phyloP scores from a whole-genome alignment of 2,888 invertebrate genomes.

The Mechanitis mazaeus region DNA sequence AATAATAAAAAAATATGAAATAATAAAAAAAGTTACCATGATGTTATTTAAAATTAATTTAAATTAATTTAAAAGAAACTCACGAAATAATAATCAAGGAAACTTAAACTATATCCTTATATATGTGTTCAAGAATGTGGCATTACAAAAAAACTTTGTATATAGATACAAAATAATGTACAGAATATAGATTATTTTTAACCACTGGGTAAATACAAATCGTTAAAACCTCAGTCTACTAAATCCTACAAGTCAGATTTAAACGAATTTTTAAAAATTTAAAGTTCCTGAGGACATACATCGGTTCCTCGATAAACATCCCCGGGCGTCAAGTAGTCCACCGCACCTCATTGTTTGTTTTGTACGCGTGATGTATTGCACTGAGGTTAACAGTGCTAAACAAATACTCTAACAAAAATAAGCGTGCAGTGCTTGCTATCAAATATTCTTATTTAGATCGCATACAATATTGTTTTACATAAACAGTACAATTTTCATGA shows the following conservation, averaged over 20 bases:
- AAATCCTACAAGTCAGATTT: conserved; percentile 1
- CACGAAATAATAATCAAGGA: too few species aligned
- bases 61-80: too few species aligned
- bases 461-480: too few species aligned
- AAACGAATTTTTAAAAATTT: conserved; percentile 52
- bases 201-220: not conserved
- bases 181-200: too few species aligned
- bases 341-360: conserved; percentile 49
- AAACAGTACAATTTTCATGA: too few species aligned
- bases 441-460: not conserved
- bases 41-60: too few species aligned
- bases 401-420: conserved; percentile 9
- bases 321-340: conserved; percentile 48
- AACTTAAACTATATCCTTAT: too few species aligned
- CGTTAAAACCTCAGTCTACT: not conserved
- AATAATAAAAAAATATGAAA: too few species aligned
- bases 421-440: not conserved
- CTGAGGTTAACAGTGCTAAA: conserved; percentile 16
- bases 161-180: too few species aligned
- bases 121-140: too few species aligned
- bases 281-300: conserved; percentile 53
- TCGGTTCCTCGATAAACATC: conserved; percentile 61
- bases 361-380: conserved; percentile 43
- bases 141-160: too few species aligned
- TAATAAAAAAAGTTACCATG: too few species aligned